Percentiles rank a stretch among this genome's conserved stretches.
phyloP scores from a whole-genome alignment of 2,888 invertebrate genomes.

The Sericinus montela region DNA sequence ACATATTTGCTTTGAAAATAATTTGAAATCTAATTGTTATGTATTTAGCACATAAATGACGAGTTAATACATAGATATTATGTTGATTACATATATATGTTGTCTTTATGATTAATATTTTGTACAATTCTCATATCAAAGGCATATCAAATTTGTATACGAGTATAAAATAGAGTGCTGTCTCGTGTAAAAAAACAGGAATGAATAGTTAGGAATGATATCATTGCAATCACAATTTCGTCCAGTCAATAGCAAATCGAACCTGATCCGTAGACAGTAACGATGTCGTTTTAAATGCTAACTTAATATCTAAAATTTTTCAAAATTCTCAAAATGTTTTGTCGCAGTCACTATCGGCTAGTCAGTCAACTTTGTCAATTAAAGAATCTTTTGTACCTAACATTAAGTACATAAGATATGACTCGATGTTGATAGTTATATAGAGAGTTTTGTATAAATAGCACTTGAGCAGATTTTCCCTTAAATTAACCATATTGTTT shows the following conservation, averaged over 20 bases:
- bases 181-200: slow-evolving; percentile 26
- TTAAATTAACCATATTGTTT: neutral
- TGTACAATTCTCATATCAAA: slow-evolving; percentile 9
- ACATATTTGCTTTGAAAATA: too few species aligned
- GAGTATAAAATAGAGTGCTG: slow-evolving; percentile 1
- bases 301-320: slow-evolving; percentile 22
- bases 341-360: slow-evolving; percentile 30
- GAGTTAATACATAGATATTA: too few species aligned
- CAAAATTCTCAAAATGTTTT: slow-evolving; percentile 29
- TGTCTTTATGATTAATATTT: too few species aligned
- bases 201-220: slow-evolving; percentile 43
- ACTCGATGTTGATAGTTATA: slow-evolving; percentile 33
- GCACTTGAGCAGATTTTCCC: slow-evolving; percentile 35
- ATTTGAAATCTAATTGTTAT: too few species aligned
- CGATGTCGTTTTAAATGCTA: neutral
- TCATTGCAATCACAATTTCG: slow-evolving; percentile 20
- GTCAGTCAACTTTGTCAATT: slow-evolving; percentile 34
- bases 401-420: slow-evolving; percentile 34
- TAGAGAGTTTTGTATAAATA: slow-evolving; percentile 19
- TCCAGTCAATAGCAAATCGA: too few species aligned
- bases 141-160: slow-evolving; percentile 24
- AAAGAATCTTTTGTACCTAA: slow-evolving; percentile 15
- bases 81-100: too few species aligned
- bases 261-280: neutral
- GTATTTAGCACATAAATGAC: too few species aligned